A percentile compares a stretch with the other conserved stretches of the same genome.
Conservation (phyloP, 2,113 vertebrate genomes). For the Meriones unguiculatus region DNA sequence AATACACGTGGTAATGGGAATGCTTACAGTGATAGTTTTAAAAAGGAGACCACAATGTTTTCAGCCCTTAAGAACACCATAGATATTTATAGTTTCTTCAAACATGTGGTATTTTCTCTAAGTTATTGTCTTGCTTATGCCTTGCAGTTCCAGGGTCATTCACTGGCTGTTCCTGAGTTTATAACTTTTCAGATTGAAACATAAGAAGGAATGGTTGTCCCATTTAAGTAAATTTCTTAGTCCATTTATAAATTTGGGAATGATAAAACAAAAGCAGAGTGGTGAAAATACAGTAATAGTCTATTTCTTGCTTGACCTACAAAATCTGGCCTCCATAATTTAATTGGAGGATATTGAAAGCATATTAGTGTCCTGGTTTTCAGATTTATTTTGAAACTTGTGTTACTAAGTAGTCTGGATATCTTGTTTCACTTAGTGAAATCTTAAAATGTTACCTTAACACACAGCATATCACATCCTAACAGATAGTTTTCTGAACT, state of each 20-base stretch:
- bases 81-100: background rate
- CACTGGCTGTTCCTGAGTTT: background rate
- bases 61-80: background rate
- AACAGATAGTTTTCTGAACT: background rate
- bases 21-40: background rate
- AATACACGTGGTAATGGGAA: background rate
- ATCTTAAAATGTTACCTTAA: no score
- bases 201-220: background rate
- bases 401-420: background rate
- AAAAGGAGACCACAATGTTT: background rate
- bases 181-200: background rate
- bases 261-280: background rate
- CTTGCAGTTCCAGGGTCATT: background rate
- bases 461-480: background rate
- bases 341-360: background rate
- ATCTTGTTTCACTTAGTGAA: background rate
- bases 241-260: background rate
- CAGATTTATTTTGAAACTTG: background rate
- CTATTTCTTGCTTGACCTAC: background rate
- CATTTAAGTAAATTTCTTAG: background rate
- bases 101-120: background rate
- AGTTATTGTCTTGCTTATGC: background rate
- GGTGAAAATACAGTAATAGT: background rate
- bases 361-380: background rate
- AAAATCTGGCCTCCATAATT: accelerated